phyloP scores from a whole-genome alignment of 2,888 invertebrate genomes.

The Diarsia rubi region DNA sequence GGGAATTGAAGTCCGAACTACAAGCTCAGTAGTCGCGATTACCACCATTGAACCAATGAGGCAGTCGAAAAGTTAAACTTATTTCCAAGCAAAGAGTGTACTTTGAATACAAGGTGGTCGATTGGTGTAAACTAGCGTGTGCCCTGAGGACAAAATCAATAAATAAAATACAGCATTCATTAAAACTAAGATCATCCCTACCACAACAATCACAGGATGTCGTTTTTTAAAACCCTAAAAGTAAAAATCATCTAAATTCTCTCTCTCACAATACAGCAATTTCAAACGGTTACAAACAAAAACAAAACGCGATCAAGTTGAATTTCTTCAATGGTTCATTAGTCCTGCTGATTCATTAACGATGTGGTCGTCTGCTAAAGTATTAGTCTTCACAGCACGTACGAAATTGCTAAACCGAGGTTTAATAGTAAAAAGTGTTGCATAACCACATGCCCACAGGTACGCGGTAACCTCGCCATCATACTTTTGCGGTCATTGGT shows the following conservation, averaged over 20 bases:
- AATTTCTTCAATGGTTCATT: constrained; percentile 68
- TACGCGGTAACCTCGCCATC: constrained; percentile 34
- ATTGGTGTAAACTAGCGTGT: neutral
- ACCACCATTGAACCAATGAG: no score
- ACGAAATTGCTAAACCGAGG: constrained; percentile 57
- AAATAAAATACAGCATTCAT: constrained; percentile 9
- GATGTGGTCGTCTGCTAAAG: constrained; percentile 41
- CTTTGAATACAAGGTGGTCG: constrained; percentile 1
- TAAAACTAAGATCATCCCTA: constrained; percentile 11
- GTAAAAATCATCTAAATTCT: constrained; percentile 48
- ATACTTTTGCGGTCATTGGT: constrained; percentile 56
- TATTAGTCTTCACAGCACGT: constrained; percentile 68
- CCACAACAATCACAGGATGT: constrained; percentile 53
- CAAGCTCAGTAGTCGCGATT: no score
- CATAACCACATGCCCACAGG: constrained; percentile 59
- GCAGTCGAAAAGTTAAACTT: no score
- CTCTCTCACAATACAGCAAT: constrained; percentile 45
- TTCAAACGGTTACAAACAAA: constrained; percentile 38
- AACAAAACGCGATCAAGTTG: constrained; percentile 48
- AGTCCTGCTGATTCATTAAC: constrained; percentile 60
- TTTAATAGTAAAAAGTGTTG: constrained; percentile 66
- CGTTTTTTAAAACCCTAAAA: constrained; percentile 40
- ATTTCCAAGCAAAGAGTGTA: neutral
- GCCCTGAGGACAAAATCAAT: neutral
- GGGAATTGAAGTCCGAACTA: no score